Evolutionary conservation across 2,797 vertebrate genomes (phyloP), one percentile per base, ranked within the genome.

Genomic region (Bradypus variegatus): DNA sequence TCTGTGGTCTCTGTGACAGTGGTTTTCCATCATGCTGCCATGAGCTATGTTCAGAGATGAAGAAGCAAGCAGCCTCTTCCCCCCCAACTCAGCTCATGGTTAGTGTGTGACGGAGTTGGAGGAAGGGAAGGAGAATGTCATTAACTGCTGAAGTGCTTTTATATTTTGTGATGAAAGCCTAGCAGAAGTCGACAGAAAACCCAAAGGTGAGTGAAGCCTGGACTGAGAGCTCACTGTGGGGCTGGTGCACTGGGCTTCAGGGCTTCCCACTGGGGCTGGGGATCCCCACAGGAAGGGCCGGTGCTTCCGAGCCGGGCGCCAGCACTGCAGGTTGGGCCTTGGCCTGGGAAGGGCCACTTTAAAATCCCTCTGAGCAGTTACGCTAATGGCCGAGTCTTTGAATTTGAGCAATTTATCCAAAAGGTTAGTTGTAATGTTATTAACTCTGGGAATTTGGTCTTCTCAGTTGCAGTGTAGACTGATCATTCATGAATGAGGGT

Each of bases 31-130:
- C 11, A 13, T 6, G 80, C 60, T 84, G 65, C 29, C 38, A 5
- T 82, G 70, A 93, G 29, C 45, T 70, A 91, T 36, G 45, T 79
- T 96, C 45, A 92, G 82, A 76, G 70, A 36, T 41, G 23, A 86
- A 90, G 50, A 53, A 84, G 91, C 33, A 83, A 41, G 78, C 60
- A 16, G 53, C 48, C 62, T 82, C 75, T 93, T 92, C 79, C 36
- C 23, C 8, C 62, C 36, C 36, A 76, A 27, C 81, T 70, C 70
- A 80, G 18, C 64, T 88, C 58, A 85, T 88, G 41, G 1, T 19
- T 82, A 15, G 6, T 4, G 9, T 58, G 48, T 70, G 33, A 38
- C 13, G 62, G 21, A 87, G 1, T 21, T 78, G 36, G 4, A 8
- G n/a, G 16, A 87, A 67, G 58, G 7, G 29, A 78, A 67, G 67